These are phyloP conservation scores for Apocheima hispidaria DNA, from an alignment of 2,888 invertebrate genomes.

Conservation along the genomic window DNA sequence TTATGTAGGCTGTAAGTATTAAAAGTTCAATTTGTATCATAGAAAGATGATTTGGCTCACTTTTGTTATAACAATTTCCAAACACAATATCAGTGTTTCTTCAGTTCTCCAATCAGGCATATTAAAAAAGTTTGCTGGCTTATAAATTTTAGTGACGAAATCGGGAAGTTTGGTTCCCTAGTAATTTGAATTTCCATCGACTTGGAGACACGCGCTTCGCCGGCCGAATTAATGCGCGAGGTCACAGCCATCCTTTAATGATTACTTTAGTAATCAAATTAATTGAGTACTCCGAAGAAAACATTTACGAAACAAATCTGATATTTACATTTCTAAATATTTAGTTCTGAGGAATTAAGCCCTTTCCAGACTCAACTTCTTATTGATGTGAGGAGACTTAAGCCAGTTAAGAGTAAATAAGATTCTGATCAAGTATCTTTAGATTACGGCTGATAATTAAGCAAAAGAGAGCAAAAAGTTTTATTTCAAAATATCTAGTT, in stretches of 20 bases:
- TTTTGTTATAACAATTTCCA: background rate
- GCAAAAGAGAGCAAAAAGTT: background rate
- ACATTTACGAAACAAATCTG: constrained; percentile 27
- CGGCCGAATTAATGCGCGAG: constrained; percentile 44
- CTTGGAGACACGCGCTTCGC: constrained; percentile 39
- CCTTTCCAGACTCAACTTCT: constrained; percentile 7
- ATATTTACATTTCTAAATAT: constrained; percentile 23
- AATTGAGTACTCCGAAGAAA: constrained; percentile 35
- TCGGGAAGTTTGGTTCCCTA: constrained; percentile 44
- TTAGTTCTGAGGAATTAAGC: constrained; percentile 6
- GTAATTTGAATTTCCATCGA: constrained; percentile 49
- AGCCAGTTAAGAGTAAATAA: constrained; percentile 1
- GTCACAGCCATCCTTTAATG: constrained; percentile 32
- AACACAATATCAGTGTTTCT: constrained; percentile 31
- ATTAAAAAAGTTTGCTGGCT: constrained; percentile 56
- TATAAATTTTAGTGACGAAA: constrained; percentile 49
- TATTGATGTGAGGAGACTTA: constrained; percentile 8
- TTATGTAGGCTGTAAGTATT: too few species aligned
- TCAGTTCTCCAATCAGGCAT: constrained; percentile 55
- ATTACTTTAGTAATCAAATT: constrained; percentile 37
- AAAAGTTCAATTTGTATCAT: too few species aligned
- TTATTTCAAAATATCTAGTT: background rate
- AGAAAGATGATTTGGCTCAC: background rate
- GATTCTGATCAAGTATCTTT: background rate
- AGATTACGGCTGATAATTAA: background rate